phyloP scores from a whole-genome alignment of 2,888 invertebrate species.

The Melieria crassipennis region DNA sequence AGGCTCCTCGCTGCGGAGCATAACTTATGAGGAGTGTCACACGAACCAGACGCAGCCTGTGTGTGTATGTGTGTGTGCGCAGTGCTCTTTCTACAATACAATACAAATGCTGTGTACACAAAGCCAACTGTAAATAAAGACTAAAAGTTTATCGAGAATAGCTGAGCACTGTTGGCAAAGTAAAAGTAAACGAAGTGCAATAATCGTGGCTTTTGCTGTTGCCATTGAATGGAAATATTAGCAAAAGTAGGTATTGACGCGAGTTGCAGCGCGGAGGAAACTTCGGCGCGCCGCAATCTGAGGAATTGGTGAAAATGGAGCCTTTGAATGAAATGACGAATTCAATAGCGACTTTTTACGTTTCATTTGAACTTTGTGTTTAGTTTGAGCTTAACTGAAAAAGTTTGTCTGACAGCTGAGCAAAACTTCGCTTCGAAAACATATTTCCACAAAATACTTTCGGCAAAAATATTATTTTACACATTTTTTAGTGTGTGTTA shows the following conservation, averaged over 20 bases:
- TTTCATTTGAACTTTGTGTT: too few species aligned
- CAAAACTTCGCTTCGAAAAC: too few species aligned
- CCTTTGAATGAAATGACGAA: too few species aligned
- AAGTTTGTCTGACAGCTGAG: too few species aligned
- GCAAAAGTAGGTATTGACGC: not conserved
- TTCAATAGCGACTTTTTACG: too few species aligned
- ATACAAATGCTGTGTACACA: not conserved
- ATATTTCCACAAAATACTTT: too few species aligned
- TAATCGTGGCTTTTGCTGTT: not conserved
- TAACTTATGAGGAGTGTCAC: conserved; percentile 22
- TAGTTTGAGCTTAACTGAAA: too few species aligned
- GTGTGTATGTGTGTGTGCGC: not conserved
- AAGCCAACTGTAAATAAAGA: not conserved
- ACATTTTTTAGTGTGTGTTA: too few species aligned
- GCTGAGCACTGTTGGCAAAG: not conserved
- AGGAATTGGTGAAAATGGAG: too few species aligned
- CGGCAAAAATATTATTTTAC: too few species aligned
- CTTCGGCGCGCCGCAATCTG: not conserved
- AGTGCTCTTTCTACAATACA: not conserved
- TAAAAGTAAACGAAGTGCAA: not conserved
- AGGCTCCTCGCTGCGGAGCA: conserved; percentile 9
- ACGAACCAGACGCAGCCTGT: not conserved
- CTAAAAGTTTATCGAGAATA: not conserved
- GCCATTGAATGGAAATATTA: not conserved
- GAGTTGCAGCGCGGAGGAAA: not conserved